Conservation (phyloP, 2,113 vertebrate genomes). For the Cyanoderma ruficeps region DNA sequence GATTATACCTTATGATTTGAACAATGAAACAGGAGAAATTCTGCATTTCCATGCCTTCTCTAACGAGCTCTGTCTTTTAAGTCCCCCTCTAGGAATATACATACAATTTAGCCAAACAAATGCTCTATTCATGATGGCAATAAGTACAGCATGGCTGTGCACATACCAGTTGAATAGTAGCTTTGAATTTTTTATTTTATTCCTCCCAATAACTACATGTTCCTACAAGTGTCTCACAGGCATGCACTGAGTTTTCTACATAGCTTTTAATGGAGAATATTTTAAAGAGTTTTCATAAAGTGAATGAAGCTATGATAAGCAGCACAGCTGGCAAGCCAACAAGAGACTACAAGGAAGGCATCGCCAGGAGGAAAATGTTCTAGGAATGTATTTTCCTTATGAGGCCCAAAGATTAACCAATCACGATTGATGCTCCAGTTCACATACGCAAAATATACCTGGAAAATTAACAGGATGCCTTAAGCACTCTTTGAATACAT, state of each 20-base stretch:
- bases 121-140: slow-evolving; percentile 33
- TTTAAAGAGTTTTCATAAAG: slow-evolving; percentile 25
- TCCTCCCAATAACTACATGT: slow-evolving; percentile 1
- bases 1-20: neutral
- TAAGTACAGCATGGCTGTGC: neutral
- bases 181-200: slow-evolving; percentile 46
- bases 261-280: neutral
- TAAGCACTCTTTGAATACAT: neutral
- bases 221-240: slow-evolving; percentile 14
- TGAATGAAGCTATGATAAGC: neutral
- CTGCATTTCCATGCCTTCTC: neutral
- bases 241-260: neutral
- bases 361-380: neutral
- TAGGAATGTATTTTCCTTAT: neutral
- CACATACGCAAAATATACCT: neutral
- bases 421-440: neutral
- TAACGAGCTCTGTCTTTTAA: slow-evolving; percentile 42
- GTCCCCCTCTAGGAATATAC: slow-evolving; percentile 26
- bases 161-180: neutral
- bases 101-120: slow-evolving; percentile 50
- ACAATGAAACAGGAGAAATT: neutral
- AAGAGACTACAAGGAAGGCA: neutral
- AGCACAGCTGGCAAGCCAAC: neutral
- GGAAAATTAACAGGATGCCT: neutral
- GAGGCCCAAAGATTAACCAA: neutral